Evolutionary conservation across 2,797 vertebrate genomes (phyloP), one percentile per base, ranked within the genome.

Genomic region (Notamacropus eugenii): DNA sequence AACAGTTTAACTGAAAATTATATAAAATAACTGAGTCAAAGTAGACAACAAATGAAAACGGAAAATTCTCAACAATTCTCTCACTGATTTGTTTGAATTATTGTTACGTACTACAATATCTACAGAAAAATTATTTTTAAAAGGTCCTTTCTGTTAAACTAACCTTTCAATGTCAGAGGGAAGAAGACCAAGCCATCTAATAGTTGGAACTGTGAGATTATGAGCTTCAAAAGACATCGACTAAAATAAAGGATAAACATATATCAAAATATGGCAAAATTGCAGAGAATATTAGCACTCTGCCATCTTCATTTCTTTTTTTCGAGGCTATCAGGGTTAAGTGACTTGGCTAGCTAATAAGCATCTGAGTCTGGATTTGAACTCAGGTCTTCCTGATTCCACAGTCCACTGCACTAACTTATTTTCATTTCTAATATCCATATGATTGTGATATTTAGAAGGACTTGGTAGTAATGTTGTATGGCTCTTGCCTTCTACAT

Each of bases 221-320:
- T 99, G 99, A 95, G 99, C 99, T 98, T 99, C 99, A 98, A 99
- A 99, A 94, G 99, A 99, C 99, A 99, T 99, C 31, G 99, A 99
- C 99, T 99, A 96, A 97, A 99, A 98, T 1, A 91, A 95, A 98
- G 67, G 93, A 57, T 62, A 92, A 34, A 96, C 24, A 31, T 3
- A 10, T 19, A 55, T 95, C 27, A 95, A 87, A 95, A 52, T 50
- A 55, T 93, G 46, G 29, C 50, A 59, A n/a, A 40, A 24, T 29
- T 31, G n/a, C 13, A 90, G 59, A 67, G 29, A 92, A 34, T n/a
- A 2, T 54, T 56, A 91, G 40, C 12, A 55, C 14, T 24, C n/a
- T 55, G 31, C 54, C n/a, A 10, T 91, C 90, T 46, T 22, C 90
- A 91, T 91, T n/a, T 91, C 54, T 56, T 74, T 74, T 4, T 40